Evolutionary conservation across 2,888 invertebrate genomes (phyloP), one percentile per base, ranked within the genome.

Genomic region (Scaptomyza polygonia): DNA sequence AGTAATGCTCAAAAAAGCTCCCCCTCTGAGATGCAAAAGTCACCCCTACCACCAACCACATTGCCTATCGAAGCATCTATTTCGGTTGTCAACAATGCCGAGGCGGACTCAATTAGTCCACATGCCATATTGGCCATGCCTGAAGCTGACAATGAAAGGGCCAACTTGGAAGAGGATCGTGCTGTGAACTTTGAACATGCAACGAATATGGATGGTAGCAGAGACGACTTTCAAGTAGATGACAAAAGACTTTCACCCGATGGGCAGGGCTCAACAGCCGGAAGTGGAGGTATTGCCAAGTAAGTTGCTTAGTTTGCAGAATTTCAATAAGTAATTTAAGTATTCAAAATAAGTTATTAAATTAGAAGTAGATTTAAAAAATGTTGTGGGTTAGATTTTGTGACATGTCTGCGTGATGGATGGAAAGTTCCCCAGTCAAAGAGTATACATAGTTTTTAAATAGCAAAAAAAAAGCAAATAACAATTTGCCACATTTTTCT

Each of bases 61-160:
- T 91, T 91, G 64, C 91, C 92, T 29, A 90, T 92, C 52, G 92
- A 92, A 67, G 90, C 91, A 5, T 68, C 90, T n/a, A 91, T 92
- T n/a, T 91, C 90, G 4, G 90, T 92, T 2, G 39, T 91, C 16
- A 90, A 89, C 66, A 64, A 79, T 2, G 48, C 55, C n/a, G 77
- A 62, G 18, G 73, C 61, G 62, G 77, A 52, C 39, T 72, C 79
- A 43, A 89, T 94, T 69, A 90, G 89, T 87, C 88, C 36, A 73
- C 89, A 88, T 84, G 85, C 90, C 81, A 93, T 94, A 34, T 93
- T 93, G 80, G 93, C 93, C 16, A 93, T 93, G 63, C 93, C 93
- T 42, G 94, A 94, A 68, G 92, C 93, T 14, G 94, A 94, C 84
- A 93, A 93, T 65, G 94, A 93, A 79, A 93, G 93, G 90, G 93